These are phyloP conservation scores for Palloptera scutellata DNA, from an alignment of 2,888 invertebrate species.

Conservation along the genomic window DNA sequence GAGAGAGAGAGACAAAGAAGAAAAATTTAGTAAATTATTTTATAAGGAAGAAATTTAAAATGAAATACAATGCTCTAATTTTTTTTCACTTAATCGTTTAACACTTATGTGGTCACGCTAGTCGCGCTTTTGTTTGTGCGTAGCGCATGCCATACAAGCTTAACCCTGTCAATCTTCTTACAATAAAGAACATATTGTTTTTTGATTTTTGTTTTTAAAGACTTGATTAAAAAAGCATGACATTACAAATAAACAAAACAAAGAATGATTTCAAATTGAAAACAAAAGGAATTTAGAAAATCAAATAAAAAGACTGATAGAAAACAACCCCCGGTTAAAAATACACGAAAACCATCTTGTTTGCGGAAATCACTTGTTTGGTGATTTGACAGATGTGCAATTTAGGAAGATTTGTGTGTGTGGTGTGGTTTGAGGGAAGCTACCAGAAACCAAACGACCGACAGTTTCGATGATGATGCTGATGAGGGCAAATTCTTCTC, in stretches of 20 bases:
- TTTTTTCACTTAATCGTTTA: too few species aligned
- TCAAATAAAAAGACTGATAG: neutral
- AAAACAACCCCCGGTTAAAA: neutral
- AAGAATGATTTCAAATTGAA: neutral
- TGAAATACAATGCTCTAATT: too few species aligned
- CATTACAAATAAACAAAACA: slow-evolving; percentile 43
- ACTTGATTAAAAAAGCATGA: slow-evolving; percentile 57
- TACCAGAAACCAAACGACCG: slow-evolving; percentile 1
- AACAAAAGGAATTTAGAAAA: neutral
- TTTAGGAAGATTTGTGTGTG: slow-evolving; percentile 35
- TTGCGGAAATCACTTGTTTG: slow-evolving; percentile 58
- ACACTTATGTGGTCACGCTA: too few species aligned
- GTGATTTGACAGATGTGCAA: slow-evolving; percentile 57
- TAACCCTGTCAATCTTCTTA: too few species aligned
- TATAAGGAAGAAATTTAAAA: too few species aligned
- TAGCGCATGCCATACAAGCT: too few species aligned
- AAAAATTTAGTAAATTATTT: too few species aligned
- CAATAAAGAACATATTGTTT: too few species aligned
- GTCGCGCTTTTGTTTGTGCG: too few species aligned
- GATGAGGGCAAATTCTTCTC: neutral
- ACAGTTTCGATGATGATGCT: neutral
- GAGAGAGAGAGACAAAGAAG: slow-evolving; percentile 7
- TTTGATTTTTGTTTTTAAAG: slow-evolving; percentile 25
- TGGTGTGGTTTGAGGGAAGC: too few species aligned
- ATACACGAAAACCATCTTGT: slow-evolving; percentile 44